These are phyloP conservation scores for Sitta carolinensis DNA, from an alignment of 2,797 vertebrate species.

Conservation along the genomic window DNA sequence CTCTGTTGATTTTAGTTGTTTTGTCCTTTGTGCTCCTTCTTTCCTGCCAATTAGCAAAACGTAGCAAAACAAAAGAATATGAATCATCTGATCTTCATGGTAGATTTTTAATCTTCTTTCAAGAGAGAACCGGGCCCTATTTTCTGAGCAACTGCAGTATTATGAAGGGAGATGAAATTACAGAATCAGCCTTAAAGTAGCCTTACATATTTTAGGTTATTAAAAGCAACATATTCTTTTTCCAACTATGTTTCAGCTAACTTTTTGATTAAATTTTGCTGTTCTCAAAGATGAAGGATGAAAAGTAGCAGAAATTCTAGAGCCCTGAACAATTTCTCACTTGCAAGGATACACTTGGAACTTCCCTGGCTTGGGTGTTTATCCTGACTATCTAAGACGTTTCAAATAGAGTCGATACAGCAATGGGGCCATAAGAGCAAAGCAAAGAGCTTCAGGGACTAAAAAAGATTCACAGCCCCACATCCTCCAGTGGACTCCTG, in stretches of 20 bases:
- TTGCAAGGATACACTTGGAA: not conserved
- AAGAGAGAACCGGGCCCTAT: not conserved
- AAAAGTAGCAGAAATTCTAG: not conserved
- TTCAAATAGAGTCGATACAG: not conserved
- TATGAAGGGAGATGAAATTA: not conserved
- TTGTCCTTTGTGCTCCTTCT: not conserved
- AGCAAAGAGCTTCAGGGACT: not conserved
- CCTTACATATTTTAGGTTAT: not conserved
- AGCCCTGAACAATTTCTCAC: not conserved
- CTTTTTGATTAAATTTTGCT: not conserved
- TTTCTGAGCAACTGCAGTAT: not conserved
- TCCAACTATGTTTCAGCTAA: not conserved
- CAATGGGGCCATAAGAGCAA: not conserved
- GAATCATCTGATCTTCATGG: not conserved
- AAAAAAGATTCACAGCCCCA: not conserved
- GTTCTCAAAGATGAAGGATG: not conserved
- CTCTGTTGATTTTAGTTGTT: not conserved
- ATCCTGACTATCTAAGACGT: not conserved
- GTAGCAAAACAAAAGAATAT: not conserved
- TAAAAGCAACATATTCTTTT: not conserved
- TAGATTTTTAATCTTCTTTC: not conserved
- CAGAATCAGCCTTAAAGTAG: not conserved
- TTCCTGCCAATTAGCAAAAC: not conserved
- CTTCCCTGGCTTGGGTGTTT: not conserved
- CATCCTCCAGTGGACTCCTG: not conserved